Evolutionary conservation across 2,797 vertebrate genomes (phyloP), one percentile per base, ranked within the genome.

Genomic region (Megalops cyprinoides): DNA sequence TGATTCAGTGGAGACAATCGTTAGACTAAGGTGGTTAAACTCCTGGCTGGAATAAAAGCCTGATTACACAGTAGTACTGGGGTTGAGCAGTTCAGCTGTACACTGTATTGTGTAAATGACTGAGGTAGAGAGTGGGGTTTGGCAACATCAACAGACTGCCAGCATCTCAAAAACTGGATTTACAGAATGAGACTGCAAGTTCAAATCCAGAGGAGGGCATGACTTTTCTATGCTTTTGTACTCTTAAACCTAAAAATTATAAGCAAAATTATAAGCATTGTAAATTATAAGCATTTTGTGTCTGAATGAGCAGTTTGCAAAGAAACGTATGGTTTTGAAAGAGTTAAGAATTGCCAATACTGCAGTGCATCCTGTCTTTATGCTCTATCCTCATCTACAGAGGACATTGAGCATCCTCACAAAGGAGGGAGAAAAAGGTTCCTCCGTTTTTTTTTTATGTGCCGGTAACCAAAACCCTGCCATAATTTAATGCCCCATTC

Each of bases 401-500:
- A 62, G 3, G 25, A 62, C 9, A 8, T 62, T 9, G 0, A 62
- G 58, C 5, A 62, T 62, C 4, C 3, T 6, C 20, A 3, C 9
- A 23, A 62, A 62, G 28, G 31, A 39, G 56, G 14, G 56, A 28
- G 56, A 60, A 75, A 82, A 83, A 82, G 81, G 74, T 89, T 86
- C 86, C 89, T 83, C 87, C 88, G 79, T 88, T 89, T 88, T 86
- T 89, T 86, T 88, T 85, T 87, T 89, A 86, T 89, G 85, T 86
- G 83, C 83, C 84, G 81, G 84, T 86, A 82, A 89, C 86, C 55
- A 89, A 89, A 90, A 90, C 88, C 88, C 90, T 84, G 82, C 83
- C 89, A 89, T 90, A 89, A 91, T 91, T 91, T 90, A 91, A 89
- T 87, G 88, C 42, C 80, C 88, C 83, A 90, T 91, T 92, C 87